Percentiles rank a stretch among this genome's conserved stretches.
phyloP scores from a whole-genome alignment of 2,113 vertebrate genomes.

The Reinhardtius hippoglossoides region DNA sequence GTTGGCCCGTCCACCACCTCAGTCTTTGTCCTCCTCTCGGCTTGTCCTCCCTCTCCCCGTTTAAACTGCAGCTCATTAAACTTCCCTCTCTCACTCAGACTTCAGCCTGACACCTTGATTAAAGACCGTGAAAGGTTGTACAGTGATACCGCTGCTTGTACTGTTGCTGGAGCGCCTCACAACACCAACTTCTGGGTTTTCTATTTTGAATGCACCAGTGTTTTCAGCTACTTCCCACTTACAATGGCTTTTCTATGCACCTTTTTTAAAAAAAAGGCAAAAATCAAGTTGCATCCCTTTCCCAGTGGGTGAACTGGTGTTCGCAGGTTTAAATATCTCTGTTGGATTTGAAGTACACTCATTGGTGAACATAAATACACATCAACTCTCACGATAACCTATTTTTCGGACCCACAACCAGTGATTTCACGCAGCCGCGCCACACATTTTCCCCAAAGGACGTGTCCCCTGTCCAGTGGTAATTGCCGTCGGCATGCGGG shows the following conservation, averaged over 20 bases:
- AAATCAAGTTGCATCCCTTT: neutral
- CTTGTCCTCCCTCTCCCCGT: conserved; percentile 23
- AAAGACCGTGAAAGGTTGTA: neutral
- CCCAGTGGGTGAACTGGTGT: no score
- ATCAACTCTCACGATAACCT: conserved; percentile 1
- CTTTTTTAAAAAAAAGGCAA: neutral
- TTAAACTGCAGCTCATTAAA: conserved; percentile 47
- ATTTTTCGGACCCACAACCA: conserved; percentile 25
- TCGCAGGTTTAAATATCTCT: no score
- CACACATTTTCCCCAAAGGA: conserved; percentile 44
- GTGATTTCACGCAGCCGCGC: conserved; percentile 36
- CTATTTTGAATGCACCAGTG: neutral
- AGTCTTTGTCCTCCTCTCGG: conserved; percentile 8
- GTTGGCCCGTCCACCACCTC: conserved; percentile 19
- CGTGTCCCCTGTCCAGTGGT: conserved; percentile 30
- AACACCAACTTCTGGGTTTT: neutral
- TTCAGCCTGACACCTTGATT: neutral
- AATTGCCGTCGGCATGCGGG: conserved; percentile 63
- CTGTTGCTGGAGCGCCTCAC: neutral
- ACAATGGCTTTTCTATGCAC: neutral
- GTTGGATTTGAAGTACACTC: neutral
- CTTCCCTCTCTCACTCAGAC: conserved; percentile 2
- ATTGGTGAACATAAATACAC: conserved; percentile 35
- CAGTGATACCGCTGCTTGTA: neutral
- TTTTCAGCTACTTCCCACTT: neutral